phyloP scores from a whole-genome alignment of 2,797 vertebrate genomes.

The Gambelia wislizenii region DNA sequence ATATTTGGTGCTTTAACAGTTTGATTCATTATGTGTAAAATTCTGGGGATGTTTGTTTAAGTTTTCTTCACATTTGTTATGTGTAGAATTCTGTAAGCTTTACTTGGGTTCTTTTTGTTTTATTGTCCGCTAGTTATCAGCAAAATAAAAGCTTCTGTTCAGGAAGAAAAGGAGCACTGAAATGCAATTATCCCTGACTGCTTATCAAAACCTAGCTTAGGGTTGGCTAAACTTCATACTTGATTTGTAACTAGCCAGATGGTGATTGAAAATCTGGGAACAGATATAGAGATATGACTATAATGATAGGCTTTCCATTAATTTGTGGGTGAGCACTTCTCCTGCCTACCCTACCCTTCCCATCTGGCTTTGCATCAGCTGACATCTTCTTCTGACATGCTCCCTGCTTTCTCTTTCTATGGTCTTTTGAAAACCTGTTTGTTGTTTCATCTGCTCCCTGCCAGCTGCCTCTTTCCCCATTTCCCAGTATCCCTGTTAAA shows the following conservation, averaged over 20 bases:
- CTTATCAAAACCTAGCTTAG: not conserved
- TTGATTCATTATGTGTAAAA: not conserved
- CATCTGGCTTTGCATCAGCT: not conserved
- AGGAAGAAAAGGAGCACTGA: not conserved
- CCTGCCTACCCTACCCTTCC: not conserved
- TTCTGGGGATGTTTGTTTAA: not conserved
- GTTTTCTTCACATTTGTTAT: constrained; percentile 1
- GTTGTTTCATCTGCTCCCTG: not conserved
- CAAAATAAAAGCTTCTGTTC: not conserved
- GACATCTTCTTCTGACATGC: not conserved
- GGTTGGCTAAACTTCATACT: not conserved
- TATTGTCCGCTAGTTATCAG: not conserved
- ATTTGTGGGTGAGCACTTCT: not conserved
- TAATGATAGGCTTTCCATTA: too few relatives aligned
- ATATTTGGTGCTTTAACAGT: not conserved
- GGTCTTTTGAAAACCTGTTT: not conserved
- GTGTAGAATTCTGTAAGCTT: not conserved
- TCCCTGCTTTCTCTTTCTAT: not conserved
- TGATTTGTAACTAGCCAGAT: not conserved
- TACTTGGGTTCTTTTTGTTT: not conserved
- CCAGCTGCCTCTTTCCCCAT: not conserved
- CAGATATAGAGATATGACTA: not conserved
- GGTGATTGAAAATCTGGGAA: not conserved
- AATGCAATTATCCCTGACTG: not conserved
- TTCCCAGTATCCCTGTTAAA: not conserved